These are phyloP conservation scores for Phalera bucephala DNA, from an alignment of 2,888 invertebrate genomes.

Conservation along the genomic window DNA sequence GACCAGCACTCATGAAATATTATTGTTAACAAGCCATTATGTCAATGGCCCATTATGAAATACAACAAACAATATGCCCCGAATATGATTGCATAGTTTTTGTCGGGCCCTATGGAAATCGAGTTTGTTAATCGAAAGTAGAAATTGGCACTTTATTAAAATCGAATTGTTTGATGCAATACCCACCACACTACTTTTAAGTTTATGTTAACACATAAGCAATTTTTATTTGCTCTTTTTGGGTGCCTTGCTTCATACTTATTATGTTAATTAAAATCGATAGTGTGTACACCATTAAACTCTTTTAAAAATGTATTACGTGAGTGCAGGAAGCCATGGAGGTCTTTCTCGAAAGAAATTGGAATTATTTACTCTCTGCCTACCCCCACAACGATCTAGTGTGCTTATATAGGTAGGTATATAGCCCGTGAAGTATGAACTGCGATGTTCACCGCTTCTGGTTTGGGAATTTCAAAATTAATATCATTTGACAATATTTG, in stretches of 20 bases:
- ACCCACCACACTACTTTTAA: background rate
- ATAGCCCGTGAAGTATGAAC: too few species aligned
- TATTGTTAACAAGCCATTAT: constrained; percentile 38
- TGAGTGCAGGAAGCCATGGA: too few species aligned
- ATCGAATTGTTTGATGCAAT: constrained; percentile 28
- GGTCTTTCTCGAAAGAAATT: too few species aligned
- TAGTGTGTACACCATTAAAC: too few species aligned
- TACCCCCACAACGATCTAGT: too few species aligned
- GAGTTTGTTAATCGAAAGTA: constrained; percentile 32
- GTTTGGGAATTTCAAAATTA: too few species aligned
- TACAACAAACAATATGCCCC: constrained; percentile 29
- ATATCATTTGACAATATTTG: too few species aligned
- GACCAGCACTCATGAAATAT: constrained; percentile 24
- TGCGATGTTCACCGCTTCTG: too few species aligned
- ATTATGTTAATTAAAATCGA: too few species aligned
- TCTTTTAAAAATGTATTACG: too few species aligned
- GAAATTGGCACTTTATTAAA: constrained; percentile 23
- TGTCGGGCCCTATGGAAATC: constrained; percentile 38
- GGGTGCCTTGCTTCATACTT: background rate
- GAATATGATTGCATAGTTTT: constrained; percentile 11
- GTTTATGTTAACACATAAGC: background rate
- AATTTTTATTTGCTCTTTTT: background rate
- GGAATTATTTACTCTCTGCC: too few species aligned
- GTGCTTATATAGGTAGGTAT: too few species aligned
- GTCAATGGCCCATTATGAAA: constrained; percentile 40